Evolutionary conservation across 1,140 invertebrate species (phyloP).

Genomic region (Scaptomyza montana): DNA sequence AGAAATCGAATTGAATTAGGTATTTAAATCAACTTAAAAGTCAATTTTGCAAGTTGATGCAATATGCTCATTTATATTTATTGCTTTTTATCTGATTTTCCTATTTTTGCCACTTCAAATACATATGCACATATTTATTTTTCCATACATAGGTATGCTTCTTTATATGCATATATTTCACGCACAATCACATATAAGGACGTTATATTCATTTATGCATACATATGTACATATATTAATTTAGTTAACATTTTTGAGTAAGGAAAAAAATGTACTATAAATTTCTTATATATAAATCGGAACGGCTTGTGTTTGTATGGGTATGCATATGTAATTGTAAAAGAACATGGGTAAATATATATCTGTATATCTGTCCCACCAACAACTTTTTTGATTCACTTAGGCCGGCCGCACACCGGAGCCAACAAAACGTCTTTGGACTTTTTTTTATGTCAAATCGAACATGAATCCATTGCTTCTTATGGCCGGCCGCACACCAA

Average conservation of each 20-base stretch:
- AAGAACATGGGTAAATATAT: background rate
- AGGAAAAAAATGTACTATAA: slow-evolving; percentile 61
- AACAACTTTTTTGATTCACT: no score
- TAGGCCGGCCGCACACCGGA: no score
- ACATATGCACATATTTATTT: slow-evolving; percentile 18
- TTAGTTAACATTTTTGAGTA: slow-evolving; percentile 48
- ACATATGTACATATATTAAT: slow-evolving; percentile 50
- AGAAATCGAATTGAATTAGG: background rate
- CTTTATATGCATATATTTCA: slow-evolving; percentile 29
- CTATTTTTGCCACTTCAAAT: slow-evolving; percentile 7
- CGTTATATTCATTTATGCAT: slow-evolving; percentile 16
- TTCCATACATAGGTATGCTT: no score
- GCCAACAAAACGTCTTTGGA: no score
- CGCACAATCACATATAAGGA: slow-evolving; percentile 26
- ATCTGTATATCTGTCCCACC: background rate
- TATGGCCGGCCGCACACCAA: no score
- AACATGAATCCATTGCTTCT: no score
- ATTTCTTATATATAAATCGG: slow-evolving; percentile 62
- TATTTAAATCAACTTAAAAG: slow-evolving; percentile 17
- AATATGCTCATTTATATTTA: slow-evolving; percentile 13
- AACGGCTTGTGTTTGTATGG: slow-evolving; percentile 27
- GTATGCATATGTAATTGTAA: slow-evolving; percentile 4
- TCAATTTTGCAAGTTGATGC: slow-evolving; percentile 14
- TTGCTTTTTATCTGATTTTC: background rate
- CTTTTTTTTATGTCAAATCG: no score